Base-by-base conservation (phyloP, 2,113 vertebrate genomes). In the Epinephelus cyanopodus region DNA sequence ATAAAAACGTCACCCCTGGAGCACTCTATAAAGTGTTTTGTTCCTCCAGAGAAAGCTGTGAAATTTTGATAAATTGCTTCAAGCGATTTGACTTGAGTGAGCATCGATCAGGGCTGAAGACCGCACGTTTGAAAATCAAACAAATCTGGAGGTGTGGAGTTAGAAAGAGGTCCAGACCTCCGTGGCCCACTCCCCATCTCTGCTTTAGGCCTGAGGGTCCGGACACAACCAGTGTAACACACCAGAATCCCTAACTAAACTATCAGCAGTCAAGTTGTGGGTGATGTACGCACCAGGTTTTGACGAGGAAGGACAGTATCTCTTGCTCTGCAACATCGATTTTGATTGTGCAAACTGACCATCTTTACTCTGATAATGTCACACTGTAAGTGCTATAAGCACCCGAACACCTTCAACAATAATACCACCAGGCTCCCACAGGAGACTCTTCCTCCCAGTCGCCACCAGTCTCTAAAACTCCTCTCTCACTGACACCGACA, bases 391-490 rank as follows among this genome's bases (percentile, higher is more conserved):
- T 70, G 5, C 33, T 37, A 37, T 37, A 37, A 7, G 33, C 33
- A 45, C 42, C 42, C 1, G 9, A 45, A 47, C 39, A 17, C 6
- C 29, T 21, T 67, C 2, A 17, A 62, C 61, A 52, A 4, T 18
- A 74, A 60, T 15, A 61, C 33, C 33, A 61, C 27, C 63, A 45
- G 67, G 47, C n/a, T 8, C 27, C 54, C 42, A n/a, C 70, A 29
- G 18, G 25, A 61, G 42, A 60, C 18, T 11, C 18, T 73, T 60
- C 18, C 54, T 27, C 9, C 29, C 50, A 15, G 1, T 3, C 45
- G 13, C 62, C 2, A 17, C 47, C 65, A 5, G 25, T 54, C 33
- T 70, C 21, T 56, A 10, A 54, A 70, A 23, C 50, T 39, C 18
- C 11, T 27, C 45, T 33, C 21, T 33, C 52, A 9, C 50, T 15